Conservation (phyloP, 2,888 invertebrate genomes). For the Apamea monoglypha region DNA sequence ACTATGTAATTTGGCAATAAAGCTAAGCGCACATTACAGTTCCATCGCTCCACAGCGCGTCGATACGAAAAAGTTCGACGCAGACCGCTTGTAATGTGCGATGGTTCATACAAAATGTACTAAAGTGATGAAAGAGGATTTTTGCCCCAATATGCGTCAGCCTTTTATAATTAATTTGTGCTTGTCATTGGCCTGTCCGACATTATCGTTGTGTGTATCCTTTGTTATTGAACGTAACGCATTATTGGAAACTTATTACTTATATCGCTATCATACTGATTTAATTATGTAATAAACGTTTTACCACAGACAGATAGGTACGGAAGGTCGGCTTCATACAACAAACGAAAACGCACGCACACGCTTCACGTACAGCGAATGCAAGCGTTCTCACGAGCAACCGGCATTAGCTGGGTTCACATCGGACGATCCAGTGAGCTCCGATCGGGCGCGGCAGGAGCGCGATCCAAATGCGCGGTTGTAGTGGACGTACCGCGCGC, state of each 20-base stretch:
- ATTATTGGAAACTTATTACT: conserved; percentile 25
- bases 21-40: background rate
- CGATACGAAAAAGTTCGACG: background rate
- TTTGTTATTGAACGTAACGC: conserved; percentile 28
- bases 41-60: background rate
- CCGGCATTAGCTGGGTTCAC: background rate
- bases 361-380: background rate
- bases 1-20: conserved; percentile 24
- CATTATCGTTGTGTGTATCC: conserved; percentile 20
- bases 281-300: conserved; percentile 30
- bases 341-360: too few species aligned
- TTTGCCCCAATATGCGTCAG: background rate
- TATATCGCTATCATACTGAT: conserved; percentile 23
- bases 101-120: background rate
- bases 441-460: background rate
- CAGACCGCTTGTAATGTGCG: too few species aligned
- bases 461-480: background rate
- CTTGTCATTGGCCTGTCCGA: conserved; percentile 20
- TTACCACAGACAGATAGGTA: background rate
- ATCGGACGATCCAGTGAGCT: background rate
- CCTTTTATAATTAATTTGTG: conserved; percentile 32
- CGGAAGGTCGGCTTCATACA: conserved; percentile 6
- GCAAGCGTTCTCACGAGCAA: background rate
- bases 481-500: background rate
- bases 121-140: background rate